Base-by-base conservation (phyloP, 1,140 invertebrate genomes). In the Calycopis cecrops region DNA sequence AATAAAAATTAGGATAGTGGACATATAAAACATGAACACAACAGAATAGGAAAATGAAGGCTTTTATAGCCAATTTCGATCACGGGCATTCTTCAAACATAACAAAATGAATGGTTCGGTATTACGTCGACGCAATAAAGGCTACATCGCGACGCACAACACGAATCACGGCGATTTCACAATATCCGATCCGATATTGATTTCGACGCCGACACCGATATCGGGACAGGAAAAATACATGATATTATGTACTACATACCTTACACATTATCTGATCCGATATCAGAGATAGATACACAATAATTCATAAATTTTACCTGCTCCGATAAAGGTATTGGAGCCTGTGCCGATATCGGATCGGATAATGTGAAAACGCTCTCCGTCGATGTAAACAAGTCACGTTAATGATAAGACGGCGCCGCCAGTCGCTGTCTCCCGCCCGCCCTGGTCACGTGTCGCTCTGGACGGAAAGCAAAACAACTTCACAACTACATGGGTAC, bases 391-490 rank as follows among this genome's bases (percentile, higher is more conserved):
- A 85, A 80, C 79, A 85, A 79, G 67, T 70, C 61, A 64, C 60
- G 59, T 61, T 73, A 78, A 77, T 79, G 78, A 82, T 80, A 82
- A 81, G 69, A 70, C 63, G 70, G 50, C 72, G 63, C 52, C 73
- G 68, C 61, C 77, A 81, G 80, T 78, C 82, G 79, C 71, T 64
- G 71, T 65, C 69, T 59, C 63, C 70, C 74, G 69, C 79, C 79
- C 77, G 79, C 74, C 73, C 73, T 61, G 64, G 60, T 52, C 73
- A 74, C 76, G 67, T 70, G 68, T 73, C 64, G 56, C 17, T n/a
- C 44, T 28, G 49, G 62, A 42, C 18, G 16, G 14, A 44, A 42
- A 38, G 28, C 38, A 34, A 50, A 50, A 35, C 28, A 50, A 35
- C 16, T 50, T 35, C 34, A 52, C 37, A 38, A 12, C 3, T 42